Evolutionary conservation across 2,113 vertebrate species (phyloP).

Genomic region (Erythrocebus patas): DNA sequence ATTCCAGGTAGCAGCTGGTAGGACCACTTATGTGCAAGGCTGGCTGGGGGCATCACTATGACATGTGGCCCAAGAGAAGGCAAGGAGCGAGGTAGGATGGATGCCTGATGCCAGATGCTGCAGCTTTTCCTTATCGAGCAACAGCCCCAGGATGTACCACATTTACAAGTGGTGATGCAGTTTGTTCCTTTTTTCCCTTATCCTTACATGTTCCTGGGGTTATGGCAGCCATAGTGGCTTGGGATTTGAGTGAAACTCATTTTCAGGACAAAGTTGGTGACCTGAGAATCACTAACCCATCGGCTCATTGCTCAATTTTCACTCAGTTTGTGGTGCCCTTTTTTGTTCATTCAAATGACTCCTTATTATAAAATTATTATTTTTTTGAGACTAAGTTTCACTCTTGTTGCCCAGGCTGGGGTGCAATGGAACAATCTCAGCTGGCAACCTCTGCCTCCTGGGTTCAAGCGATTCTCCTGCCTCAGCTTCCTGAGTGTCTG

Average conservation of each 20-base stretch:
- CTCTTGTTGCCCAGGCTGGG: too few relatives aligned
- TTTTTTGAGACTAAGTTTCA: too few relatives aligned
- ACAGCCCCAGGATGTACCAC: neutral
- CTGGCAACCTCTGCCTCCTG: too few relatives aligned
- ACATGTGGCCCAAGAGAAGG: neutral
- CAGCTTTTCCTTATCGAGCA: neutral
- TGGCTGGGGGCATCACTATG: neutral
- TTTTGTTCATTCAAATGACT: neutral
- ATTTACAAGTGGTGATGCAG: neutral
- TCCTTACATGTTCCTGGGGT: neutral
- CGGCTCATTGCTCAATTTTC: neutral
- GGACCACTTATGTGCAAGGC: neutral
- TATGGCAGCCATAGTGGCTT: fast-evolving
- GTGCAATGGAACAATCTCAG: too few relatives aligned
- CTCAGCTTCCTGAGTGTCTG: too few relatives aligned
- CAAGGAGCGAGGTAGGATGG: neutral
- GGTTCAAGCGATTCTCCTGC: too few relatives aligned
- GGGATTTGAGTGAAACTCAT: neutral
- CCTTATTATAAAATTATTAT: neutral
- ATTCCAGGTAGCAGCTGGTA: neutral
- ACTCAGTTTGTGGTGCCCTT: neutral
- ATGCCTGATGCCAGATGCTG: neutral
- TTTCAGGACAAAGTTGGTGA: neutral
- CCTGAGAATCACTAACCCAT: neutral
- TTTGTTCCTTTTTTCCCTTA: neutral